Conservation (phyloP, 2,113 vertebrate species). For the Rattus norvegicus region DNA sequence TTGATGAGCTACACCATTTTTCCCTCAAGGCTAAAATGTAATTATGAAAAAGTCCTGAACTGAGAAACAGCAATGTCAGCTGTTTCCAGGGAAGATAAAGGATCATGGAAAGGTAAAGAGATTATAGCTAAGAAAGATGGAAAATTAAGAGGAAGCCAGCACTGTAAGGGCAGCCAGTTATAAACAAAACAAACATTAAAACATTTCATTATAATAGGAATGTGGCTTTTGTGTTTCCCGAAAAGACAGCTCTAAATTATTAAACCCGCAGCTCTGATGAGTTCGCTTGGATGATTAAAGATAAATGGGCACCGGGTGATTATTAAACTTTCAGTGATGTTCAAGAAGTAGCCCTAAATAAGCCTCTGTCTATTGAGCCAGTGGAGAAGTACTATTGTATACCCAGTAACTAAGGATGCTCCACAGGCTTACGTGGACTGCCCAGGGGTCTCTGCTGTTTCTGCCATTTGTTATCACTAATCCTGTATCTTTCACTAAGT, state of each 20-base stretch:
- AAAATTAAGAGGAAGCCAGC: constrained; percentile 74
- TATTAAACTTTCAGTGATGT: constrained; percentile 58
- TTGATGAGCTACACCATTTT: constrained; percentile 81
- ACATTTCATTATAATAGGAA: constrained; percentile 56
- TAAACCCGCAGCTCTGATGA: constrained; percentile 77
- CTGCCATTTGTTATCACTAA: constrained; percentile 16
- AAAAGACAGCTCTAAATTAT: constrained; percentile 78
- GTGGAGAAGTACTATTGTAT: background rate
- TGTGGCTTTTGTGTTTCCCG: constrained; percentile 67
- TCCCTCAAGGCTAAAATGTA: constrained; percentile 82
- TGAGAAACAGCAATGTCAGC: constrained; percentile 82
- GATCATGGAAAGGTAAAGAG: constrained; percentile 82
- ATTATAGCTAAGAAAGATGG: constrained; percentile 76
- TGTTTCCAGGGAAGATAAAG: constrained; percentile 82
- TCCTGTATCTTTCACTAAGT: background rate
- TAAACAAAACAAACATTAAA: constrained; percentile 80
- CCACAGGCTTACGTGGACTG: background rate
- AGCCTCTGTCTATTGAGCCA: constrained; percentile 3
- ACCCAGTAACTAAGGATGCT: background rate
- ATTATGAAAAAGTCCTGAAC: constrained; percentile 84
- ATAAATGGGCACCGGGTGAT: constrained; percentile 74
- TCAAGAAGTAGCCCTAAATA: constrained; percentile 55
- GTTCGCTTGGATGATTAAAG: constrained; percentile 73
- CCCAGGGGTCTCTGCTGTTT: background rate
- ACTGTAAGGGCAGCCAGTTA: constrained; percentile 59